These are phyloP conservation scores for Lasioglossum baleicum DNA, from an alignment of 1,140 invertebrate genomes.

Conservation along the genomic window DNA sequence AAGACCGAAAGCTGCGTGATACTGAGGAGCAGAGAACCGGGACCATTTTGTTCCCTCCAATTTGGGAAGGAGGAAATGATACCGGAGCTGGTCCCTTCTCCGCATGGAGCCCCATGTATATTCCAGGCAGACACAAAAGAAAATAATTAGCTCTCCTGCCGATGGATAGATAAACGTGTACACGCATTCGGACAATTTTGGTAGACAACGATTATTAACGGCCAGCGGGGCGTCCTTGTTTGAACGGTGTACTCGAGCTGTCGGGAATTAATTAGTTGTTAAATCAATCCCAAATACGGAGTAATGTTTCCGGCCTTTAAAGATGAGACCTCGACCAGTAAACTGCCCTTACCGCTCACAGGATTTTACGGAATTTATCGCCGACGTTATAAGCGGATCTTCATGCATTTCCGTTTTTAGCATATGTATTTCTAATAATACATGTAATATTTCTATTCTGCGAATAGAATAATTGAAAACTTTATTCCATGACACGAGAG, in stretches of 20 bases:
- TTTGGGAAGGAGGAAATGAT: conserved; percentile 61
- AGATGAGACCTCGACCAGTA: neutral
- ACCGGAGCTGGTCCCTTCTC: conserved; percentile 57
- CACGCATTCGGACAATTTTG: conserved; percentile 52
- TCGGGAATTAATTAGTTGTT: conserved; percentile 43
- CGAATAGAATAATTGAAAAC: too few species aligned
- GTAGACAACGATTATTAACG: conserved; percentile 63
- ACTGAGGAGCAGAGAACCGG: neutral
- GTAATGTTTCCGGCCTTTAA: conserved; percentile 23
- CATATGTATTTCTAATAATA: too few species aligned
- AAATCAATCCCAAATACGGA: conserved; percentile 47
- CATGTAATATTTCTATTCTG: too few species aligned
- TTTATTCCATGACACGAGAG: too few species aligned
- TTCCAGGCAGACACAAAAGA: conserved; percentile 65
- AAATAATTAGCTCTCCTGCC: conserved; percentile 73
- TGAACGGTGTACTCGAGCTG: conserved; percentile 26
- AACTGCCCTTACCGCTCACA: too few species aligned
- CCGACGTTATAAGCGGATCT: too few species aligned
- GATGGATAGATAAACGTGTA: conserved; percentile 56
- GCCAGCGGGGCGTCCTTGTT: conserved; percentile 38
- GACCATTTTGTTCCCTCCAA: conserved; percentile 64
- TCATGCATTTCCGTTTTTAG: too few species aligned
- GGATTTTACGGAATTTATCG: too few species aligned
- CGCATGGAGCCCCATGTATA: conserved; percentile 64
- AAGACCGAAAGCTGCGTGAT: conserved; percentile 4